Percentiles rank a stretch among this genome's conserved stretches.
These are phyloP conservation scores for Eupeodes luniger DNA, from an alignment of 2,888 invertebrate species.

Conservation along the genomic window DNA sequence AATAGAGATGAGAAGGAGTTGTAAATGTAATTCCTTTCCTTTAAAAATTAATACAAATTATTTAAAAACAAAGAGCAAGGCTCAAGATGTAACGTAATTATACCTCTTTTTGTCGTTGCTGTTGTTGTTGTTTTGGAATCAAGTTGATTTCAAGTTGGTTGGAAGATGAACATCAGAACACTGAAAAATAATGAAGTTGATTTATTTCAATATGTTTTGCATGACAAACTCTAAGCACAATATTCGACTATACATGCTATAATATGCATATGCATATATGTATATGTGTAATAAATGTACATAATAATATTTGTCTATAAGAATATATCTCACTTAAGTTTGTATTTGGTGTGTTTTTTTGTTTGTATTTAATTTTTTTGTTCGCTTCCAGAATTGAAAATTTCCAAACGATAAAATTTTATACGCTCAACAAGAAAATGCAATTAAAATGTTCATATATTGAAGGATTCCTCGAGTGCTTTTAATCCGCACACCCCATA, in stretches of 20 bases:
- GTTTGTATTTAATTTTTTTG: constrained; percentile 53
- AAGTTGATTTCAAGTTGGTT: too few relatives aligned
- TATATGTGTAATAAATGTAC: neutral
- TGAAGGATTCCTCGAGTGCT: constrained; percentile 76
- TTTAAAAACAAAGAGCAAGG: too few relatives aligned
- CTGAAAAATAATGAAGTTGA: constrained; percentile 44
- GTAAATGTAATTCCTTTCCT: too few relatives aligned
- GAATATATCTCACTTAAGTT: constrained; percentile 55
- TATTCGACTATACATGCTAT: neutral
- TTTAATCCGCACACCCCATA: constrained; percentile 71
- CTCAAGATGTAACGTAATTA: too few relatives aligned
- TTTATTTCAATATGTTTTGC: constrained; percentile 46
- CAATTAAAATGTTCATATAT: constrained; percentile 77
- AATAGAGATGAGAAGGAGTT: too few relatives aligned
- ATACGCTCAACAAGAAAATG: constrained; percentile 78
- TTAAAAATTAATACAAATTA: too few relatives aligned
- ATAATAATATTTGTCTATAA: constrained; percentile 36
- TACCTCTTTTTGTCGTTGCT: too few relatives aligned
- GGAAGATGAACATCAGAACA: neutral
- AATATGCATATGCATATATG: neutral
- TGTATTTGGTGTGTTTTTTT: constrained; percentile 24
- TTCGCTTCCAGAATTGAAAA: constrained; percentile 78
- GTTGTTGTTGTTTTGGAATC: too few relatives aligned
- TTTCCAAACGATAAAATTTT: constrained; percentile 84
- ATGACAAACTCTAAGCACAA: constrained; percentile 13